Conservation (phyloP, 2,113 vertebrate species). For the Leucopsar rothschildi region DNA sequence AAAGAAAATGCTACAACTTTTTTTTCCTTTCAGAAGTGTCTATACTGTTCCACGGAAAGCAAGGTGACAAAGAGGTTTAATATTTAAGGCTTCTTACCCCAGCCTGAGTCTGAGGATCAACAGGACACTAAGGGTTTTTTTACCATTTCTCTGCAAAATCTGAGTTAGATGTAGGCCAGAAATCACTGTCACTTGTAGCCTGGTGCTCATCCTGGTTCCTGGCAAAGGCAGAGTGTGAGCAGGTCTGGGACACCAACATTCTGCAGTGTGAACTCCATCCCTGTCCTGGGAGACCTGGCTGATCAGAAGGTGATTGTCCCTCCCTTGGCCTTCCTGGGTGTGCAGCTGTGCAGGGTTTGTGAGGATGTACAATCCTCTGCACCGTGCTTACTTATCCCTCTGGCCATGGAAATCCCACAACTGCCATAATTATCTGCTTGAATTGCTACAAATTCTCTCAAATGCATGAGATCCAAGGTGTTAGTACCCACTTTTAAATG, state of each 20-base stretch:
- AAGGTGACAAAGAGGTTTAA: not conserved
- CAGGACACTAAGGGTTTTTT: rapidly evolving
- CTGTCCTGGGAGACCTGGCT: not conserved
- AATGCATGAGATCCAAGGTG: not conserved
- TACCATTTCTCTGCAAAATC: not conserved
- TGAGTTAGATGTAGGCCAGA: not conserved
- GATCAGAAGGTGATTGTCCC: not conserved
- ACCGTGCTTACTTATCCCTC: not conserved
- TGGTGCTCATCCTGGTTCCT: rapidly evolving
- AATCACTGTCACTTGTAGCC: rapidly evolving
- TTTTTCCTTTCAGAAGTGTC: not conserved
- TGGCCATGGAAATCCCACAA: not conserved
- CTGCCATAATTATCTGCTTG: not conserved
- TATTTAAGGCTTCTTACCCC: not conserved
- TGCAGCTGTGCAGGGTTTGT: not conserved
- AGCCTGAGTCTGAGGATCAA: not conserved
- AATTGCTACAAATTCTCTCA: not conserved
- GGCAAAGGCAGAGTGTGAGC: not conserved
- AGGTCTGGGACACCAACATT: rapidly evolving
- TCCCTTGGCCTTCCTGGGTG: not conserved
- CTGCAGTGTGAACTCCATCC: not conserved
- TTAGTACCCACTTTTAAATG: not conserved
- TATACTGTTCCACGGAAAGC: not conserved
- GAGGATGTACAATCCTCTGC: not conserved
- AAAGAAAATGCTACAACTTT: not conserved